Evolutionary conservation across 2,888 invertebrate species (phyloP).

Genomic region (Orthonevra nobilis): DNA sequence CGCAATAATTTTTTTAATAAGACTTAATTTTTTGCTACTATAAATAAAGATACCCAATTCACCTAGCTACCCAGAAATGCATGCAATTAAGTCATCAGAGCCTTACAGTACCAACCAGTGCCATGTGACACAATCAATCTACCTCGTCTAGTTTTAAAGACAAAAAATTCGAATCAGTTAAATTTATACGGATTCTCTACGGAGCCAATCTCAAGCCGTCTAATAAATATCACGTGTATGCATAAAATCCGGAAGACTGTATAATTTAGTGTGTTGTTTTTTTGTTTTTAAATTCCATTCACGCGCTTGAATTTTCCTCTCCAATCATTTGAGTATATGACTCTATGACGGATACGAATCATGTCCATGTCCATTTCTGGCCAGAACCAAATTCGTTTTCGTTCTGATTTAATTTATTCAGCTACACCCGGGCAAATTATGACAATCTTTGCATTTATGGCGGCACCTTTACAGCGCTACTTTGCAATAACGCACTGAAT

Average conservation of each 20-base stretch:
- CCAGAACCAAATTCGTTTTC: constrained; percentile 32
- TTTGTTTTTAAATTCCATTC: constrained; percentile 31
- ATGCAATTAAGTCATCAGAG: too few species aligned
- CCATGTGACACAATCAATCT: too few species aligned
- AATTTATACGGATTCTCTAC: too few species aligned
- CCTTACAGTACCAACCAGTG: too few species aligned
- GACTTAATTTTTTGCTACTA: too few species aligned
- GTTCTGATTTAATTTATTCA: constrained; percentile 27
- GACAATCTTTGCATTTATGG: constrained; percentile 6
- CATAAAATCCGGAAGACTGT: constrained; percentile 50
- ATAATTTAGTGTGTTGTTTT: too few species aligned
- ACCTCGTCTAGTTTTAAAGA: too few species aligned
- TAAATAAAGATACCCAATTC: too few species aligned
- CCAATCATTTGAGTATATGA: constrained; percentile 31
- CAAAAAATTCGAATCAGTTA: too few species aligned
- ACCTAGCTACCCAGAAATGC: too few species aligned
- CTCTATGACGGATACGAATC: constrained; percentile 46
- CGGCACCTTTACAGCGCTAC: constrained; percentile 20
- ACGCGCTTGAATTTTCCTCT: constrained; percentile 28
- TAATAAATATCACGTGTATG: constrained; percentile 33
- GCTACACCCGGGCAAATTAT: constrained; percentile 13
- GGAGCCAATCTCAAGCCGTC: too few species aligned
- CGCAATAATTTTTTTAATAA: too few species aligned
- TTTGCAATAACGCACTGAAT: constrained; percentile 13
- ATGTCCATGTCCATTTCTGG: constrained; percentile 27